Percentiles rank a stretch among this genome's conserved stretches.
Conservation (phyloP, 1,140 invertebrate genomes). For the Atta texana region DNA sequence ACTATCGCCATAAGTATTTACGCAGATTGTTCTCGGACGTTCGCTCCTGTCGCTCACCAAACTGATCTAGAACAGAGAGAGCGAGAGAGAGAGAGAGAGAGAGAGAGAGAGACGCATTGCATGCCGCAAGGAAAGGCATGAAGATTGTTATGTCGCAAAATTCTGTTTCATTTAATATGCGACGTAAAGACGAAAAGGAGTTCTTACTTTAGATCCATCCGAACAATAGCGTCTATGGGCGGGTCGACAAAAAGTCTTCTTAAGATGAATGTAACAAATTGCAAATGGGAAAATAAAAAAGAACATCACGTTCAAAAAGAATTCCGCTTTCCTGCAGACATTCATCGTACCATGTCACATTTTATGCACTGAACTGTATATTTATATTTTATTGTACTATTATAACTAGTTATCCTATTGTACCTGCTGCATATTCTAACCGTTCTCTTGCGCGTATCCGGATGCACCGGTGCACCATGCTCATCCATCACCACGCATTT, state of each 20-base stretch:
- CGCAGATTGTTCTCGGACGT: slow-evolving; percentile 57
- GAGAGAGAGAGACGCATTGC: background rate
- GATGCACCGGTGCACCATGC: slow-evolving; percentile 64
- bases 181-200: background rate
- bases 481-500: slow-evolving; percentile 52
- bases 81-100: background rate
- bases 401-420: background rate
- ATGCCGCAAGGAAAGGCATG: background rate
- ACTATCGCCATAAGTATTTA: slow-evolving; percentile 73
- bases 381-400: background rate
- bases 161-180: background rate
- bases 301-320: slow-evolving; percentile 68
- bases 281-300: slow-evolving; percentile 71
- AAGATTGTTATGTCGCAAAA: background rate
- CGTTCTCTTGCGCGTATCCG: slow-evolving; percentile 64
- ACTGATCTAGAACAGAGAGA: slow-evolving; percentile 60
- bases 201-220: slow-evolving; percentile 71
- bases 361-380: background rate
- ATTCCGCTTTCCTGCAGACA: slow-evolving; percentile 60
- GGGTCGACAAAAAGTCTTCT: slow-evolving; percentile 19
- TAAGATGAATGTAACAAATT: slow-evolving; percentile 51
- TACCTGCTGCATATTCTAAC: slow-evolving; percentile 70
- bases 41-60: slow-evolving; percentile 60
- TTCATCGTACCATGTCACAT: background rate
- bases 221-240: slow-evolving; percentile 11